phyloP scores from a whole-genome alignment of 2,113 vertebrate genomes.

The Typhlomys cinereus region DNA sequence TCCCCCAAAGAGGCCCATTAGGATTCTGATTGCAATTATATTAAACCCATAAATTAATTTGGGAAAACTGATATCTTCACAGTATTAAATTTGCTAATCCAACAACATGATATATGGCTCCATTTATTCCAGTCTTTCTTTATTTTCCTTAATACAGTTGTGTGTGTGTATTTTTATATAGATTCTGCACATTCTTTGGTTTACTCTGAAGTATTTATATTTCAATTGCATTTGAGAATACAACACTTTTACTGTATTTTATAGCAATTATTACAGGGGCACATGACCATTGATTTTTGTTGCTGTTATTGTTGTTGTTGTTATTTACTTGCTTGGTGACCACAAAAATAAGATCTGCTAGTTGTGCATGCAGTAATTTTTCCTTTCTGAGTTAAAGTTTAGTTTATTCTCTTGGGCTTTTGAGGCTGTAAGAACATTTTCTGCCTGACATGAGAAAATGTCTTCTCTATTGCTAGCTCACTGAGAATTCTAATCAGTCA shows the following conservation, averaged over 20 bases:
- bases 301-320: too few relatives aligned
- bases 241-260: conserved; percentile 49
- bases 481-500: conserved; percentile 69
- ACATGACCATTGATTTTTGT: conserved; percentile 60
- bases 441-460: conserved; percentile 65
- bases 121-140: conserved; percentile 53
- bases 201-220: conserved; percentile 39
- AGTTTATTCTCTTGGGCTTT: conserved; percentile 69
- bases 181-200: not conserved
- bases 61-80: conserved; percentile 39
- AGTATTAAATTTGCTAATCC: conserved; percentile 67
- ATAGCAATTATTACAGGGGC: conserved; percentile 36
- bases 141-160: conserved; percentile 37
- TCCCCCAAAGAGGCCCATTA: conserved; percentile 60
- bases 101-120: conserved; percentile 21
- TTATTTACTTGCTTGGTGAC: conserved; percentile 60
- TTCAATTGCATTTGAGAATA: conserved; percentile 62
- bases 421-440: conserved; percentile 65
- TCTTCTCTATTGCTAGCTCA: conserved; percentile 38
- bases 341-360: conserved; percentile 52
- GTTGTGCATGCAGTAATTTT: conserved; percentile 46
- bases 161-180: not conserved
- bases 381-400: not conserved
- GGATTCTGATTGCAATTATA: conserved; percentile 58
- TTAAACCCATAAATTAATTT: conserved; percentile 69